Evolutionary conservation across 2,113 vertebrate species (phyloP), one percentile per base, ranked within the genome.

Genomic region (Vidua macroura): DNA sequence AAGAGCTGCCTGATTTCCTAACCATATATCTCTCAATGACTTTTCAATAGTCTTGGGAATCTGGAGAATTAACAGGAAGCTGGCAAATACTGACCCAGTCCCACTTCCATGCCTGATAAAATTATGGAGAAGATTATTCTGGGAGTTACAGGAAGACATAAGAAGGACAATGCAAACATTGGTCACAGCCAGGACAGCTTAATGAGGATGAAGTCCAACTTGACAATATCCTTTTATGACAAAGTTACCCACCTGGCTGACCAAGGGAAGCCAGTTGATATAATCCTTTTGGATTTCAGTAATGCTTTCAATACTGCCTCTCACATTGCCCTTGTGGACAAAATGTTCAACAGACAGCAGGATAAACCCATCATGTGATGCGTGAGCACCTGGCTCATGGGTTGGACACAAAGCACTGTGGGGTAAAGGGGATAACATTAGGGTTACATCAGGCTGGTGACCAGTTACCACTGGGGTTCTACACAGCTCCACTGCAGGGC

Each of bases 351-450:
- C 24, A 75, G n/a, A 41, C 5, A 66, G n/a, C 5, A 41, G 69
- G 15, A 56, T 6, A 23, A 84, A 23, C 18, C 28, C 30, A 64
- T 28, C 59, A 74, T 1, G 6, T 0, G 0, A 28, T 19, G 15
- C 2, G 15, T n/a, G n/a, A 66, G 59, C 48, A 39, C 27, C 14
- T 6, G 11, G 22, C n/a, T 74, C 30, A 24, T 5, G 51, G 5
- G 51, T 6, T 23, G 49, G 49, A 33, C 41, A 64, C 18, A 28
- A 48, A 41, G 24, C 0, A 0, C 30, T 22, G 20, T 10, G 18
- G 41, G 11, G n/a, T 39, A 24, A 43, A 70, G 15, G 31, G 24
- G 20, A 17, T 22, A 49, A 69, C 30, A 33, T 18, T 19, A 69
- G 44, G 11, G 43, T 7, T 15, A 16, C 28, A 30, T 30, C 15